Percentiles rank a stretch among this genome's conserved stretches.
Evolutionary conservation across 1,140 invertebrate species (phyloP).

Genomic region (Sinella curviseta): DNA sequence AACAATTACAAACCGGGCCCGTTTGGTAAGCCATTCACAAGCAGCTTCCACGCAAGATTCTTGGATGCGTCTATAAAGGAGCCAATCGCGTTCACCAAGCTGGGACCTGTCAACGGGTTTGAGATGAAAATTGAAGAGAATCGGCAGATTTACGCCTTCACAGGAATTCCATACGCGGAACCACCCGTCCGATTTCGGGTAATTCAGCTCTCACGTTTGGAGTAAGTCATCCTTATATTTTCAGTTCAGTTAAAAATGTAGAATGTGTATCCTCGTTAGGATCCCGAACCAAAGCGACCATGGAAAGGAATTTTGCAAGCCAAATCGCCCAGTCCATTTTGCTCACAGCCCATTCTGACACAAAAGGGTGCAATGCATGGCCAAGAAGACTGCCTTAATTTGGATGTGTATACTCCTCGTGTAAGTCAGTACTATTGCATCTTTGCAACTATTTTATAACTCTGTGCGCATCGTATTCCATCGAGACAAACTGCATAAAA

Average conservation of each 20-base stretch:
- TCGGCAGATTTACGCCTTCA: slow-evolving; percentile 40
- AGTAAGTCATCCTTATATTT: too few relatives aligned
- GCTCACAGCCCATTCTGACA: slow-evolving; percentile 19
- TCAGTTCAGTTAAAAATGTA: too few relatives aligned
- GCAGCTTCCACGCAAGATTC: too few relatives aligned
- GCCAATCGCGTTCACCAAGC: neutral
- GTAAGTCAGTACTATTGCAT: too few relatives aligned
- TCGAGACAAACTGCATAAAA: too few relatives aligned
- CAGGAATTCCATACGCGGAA: slow-evolving; percentile 42
- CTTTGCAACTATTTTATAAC: too few relatives aligned
- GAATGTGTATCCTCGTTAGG: too few relatives aligned
- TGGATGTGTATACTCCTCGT: slow-evolving; percentile 29
- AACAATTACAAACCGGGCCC: too few relatives aligned
- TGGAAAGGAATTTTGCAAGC: slow-evolving; percentile 23
- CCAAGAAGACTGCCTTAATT: slow-evolving; percentile 28
- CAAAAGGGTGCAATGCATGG: slow-evolving; percentile 15
- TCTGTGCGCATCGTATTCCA: too few relatives aligned
- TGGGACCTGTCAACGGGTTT: slow-evolving; percentile 29
- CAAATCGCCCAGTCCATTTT: slow-evolving; percentile 26
- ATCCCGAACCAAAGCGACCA: neutral
- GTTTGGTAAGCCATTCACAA: too few relatives aligned
- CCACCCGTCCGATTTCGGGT: slow-evolving; percentile 31
- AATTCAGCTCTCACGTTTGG: too few relatives aligned
- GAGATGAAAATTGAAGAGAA: neutral
- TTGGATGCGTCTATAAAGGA: too few relatives aligned